Evolutionary conservation across 2,113 vertebrate genomes (phyloP), one percentile per base, ranked within the genome.

Genomic region (Kryptolebias marmoratus): DNA sequence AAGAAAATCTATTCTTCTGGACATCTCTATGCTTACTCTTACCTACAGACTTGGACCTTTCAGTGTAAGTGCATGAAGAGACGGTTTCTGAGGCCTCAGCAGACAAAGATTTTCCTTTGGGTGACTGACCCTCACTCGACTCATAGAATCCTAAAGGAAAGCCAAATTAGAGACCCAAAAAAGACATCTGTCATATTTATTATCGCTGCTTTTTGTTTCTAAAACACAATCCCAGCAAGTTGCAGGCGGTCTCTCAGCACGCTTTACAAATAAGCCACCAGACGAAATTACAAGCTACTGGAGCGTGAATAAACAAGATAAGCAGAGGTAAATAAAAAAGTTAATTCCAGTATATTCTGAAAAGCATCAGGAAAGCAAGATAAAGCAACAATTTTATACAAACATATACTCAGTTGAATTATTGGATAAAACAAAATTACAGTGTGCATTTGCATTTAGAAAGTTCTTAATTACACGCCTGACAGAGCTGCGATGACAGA

Each of bases 21-120:
- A 61, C 16, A 31, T 52, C 30, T 64, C 13, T 15, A 47, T 39
- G 2, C 2, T 59, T 36, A 56, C 68, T 77, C 95, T 95, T 91
- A 97, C 96, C 96, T 80, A 95, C 75, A 70, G 95, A 95, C 89
- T 94, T 96, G 55, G 95, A 95, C 70, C 95, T 94, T 88, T 96
- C 94, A 1, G 82, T 94, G 67, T 93, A 91, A 72, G 85, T 77
- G 83, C 92, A 93, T 75, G 89, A 84, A 28, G 93, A 90, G 15
- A 73, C 65, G 1, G 85, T 74, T 59, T 94, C 94, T 65, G 88
- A 82, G 48, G 91, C 90, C 54, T 93, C 90, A 0, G 93, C 87
- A n/a, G 94, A 92, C 62, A 91, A 92, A 0, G 88, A 92, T 12
- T 86, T 91, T 71, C 90, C 92, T 0, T 91, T 93, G 5, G 94